phyloP scores from a whole-genome alignment of 2,113 vertebrate species.

The Rhea americana region DNA sequence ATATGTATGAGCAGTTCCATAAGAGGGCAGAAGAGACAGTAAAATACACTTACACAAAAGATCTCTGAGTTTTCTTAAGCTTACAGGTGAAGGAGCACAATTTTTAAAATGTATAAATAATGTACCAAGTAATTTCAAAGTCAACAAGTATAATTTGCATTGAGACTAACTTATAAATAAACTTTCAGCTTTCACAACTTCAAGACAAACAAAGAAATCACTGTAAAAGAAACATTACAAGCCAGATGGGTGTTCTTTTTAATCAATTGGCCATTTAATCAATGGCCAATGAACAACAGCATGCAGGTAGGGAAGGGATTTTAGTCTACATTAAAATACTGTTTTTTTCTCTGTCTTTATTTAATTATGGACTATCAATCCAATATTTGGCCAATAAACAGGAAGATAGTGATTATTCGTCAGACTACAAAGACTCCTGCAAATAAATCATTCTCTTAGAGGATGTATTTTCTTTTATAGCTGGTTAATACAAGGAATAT shows the following conservation, averaged over 20 bases:
- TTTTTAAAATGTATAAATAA: neutral
- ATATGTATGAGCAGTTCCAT: neutral
- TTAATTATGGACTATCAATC: neutral
- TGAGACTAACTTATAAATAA: neutral
- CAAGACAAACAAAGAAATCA: neutral
- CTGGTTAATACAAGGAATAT: neutral
- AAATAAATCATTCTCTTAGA: neutral
- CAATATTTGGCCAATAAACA: neutral
- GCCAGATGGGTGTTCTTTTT: neutral
- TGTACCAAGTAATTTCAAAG: neutral
- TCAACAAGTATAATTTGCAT: neutral
- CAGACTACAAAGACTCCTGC: neutral
- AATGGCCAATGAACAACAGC: neutral
- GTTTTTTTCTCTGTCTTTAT: neutral
- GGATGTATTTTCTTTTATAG: neutral
- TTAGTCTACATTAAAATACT: neutral
- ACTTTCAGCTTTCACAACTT: neutral
- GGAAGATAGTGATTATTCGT: neutral
- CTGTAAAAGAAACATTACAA: neutral
- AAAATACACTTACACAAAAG: neutral
- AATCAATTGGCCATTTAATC: neutral
- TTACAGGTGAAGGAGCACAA: neutral
- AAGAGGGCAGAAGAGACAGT: slow-evolving; percentile 54
- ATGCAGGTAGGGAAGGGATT: neutral
- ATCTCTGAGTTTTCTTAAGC: neutral